Base-by-base conservation (phyloP, 35 echinoderm and acorn worm genomes). In the Apostichopus parvimensis region DNA sequence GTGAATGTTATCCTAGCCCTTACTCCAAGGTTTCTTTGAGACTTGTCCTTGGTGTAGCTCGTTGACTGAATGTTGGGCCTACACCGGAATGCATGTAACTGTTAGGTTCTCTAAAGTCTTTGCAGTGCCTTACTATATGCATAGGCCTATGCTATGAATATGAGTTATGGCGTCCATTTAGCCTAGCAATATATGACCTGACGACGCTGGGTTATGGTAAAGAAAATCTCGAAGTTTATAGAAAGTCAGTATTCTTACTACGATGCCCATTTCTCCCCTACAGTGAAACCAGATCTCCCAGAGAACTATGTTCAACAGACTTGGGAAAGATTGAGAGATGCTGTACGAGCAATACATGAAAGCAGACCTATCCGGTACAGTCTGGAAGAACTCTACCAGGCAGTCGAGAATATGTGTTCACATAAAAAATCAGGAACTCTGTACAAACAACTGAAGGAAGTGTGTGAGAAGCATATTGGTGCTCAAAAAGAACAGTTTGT, bases 351-450 rank as follows among this genome's bases (percentile, higher is more conserved):
- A 53, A 99, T 99, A 79, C 95, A 96, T 87, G 94, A 92, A 57
- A 94, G 95, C 91, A 86, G 94, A 53, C 93, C 93, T 20, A 99
- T 99, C 92, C 94, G 96, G 77, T 96, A 99, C 89, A 99, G 95
- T 86, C 84, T 96, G 23, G 97, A 99, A 77, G 97, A 96, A 78
- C 95, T 96, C 5, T 99, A 99, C 64, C 92, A 99, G 85, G 97
- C 97, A 45, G 97, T 99, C 13, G 97, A 99, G 66, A 99, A 99
- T 88, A 99, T 99, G 93, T 98, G 97, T 76, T 99, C 97, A 55
- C 97, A 99, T 81, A 99, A 99, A 79, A 99, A 96, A 92, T 98
- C 97, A 77, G 97, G 95, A 22, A 92, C 95, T 54, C 86, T 99
- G 34, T 99, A 99, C 62, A 95, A 96, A 59, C 92, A 99, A 82